Conservation (phyloP, 2,113 vertebrate species). For the Nothobranchius furzeri region DNA sequence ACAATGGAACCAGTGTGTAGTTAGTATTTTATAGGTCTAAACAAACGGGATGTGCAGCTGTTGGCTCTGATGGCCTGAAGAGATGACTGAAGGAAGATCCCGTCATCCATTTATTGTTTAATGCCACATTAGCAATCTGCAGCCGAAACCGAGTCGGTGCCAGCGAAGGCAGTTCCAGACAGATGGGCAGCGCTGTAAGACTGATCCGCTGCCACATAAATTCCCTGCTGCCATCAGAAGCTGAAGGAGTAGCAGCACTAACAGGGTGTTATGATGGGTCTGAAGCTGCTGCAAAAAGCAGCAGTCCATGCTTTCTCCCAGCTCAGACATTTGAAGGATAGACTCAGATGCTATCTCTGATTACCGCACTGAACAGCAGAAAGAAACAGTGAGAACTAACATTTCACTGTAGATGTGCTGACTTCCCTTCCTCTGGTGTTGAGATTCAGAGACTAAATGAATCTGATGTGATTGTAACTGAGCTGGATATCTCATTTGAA, state of each 20-base stretch:
- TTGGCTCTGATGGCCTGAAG: conserved; percentile 54
- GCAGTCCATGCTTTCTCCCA: conserved; percentile 62
- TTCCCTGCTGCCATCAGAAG: conserved; percentile 67
- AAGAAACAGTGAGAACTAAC: conserved; percentile 17
- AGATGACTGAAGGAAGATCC: conserved; percentile 63
- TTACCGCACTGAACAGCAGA: conserved; percentile 22
- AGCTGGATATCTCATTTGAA: too few relatives aligned
- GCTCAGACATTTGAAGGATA: conserved; percentile 59
- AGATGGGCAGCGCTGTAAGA: conserved; percentile 78
- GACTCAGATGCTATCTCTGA: conserved; percentile 63
- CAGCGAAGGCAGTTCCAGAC: conserved; percentile 69
- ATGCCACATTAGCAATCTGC: conserved; percentile 82
- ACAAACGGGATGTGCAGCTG: conserved; percentile 47
- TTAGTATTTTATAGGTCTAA: conserved; percentile 34
- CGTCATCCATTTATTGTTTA: conserved; percentile 72
- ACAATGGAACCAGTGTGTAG: conserved; percentile 5
- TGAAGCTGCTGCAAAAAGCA: conserved; percentile 66
- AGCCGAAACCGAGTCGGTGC: conserved; percentile 57
- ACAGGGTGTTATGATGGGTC: conserved; percentile 66
- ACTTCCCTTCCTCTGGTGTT: not conserved
- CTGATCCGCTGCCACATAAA: conserved; percentile 80
- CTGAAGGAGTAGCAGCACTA: conserved; percentile 63
- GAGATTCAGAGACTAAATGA: not conserved
- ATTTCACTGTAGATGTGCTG: conserved; percentile 13
- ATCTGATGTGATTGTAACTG: too few relatives aligned